Percentiles rank a stretch among this genome's conserved stretches.
phyloP scores from a whole-genome alignment of 2,113 vertebrate genomes.

The Lucifuga dentata region DNA sequence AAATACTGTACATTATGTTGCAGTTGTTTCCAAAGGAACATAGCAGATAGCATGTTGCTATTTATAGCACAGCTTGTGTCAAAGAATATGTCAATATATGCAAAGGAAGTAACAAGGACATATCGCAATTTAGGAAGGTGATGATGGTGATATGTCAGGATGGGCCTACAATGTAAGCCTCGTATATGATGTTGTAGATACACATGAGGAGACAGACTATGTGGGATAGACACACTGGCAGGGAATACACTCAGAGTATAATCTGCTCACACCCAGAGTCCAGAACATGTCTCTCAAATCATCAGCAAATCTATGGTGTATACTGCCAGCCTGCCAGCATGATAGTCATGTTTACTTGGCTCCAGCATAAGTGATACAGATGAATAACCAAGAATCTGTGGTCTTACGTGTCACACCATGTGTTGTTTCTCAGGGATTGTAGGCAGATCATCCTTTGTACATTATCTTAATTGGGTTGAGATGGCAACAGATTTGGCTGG shows the following conservation, averaged over 20 bases:
- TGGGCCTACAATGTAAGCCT: conserved; percentile 9
- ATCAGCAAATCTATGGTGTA: conserved; percentile 20
- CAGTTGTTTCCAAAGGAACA: conserved; percentile 25
- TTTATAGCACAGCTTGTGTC: conserved; percentile 62
- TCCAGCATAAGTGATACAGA: neutral
- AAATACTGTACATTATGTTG: neutral
- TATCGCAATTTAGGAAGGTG: conserved; percentile 36
- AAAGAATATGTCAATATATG: conserved; percentile 57
- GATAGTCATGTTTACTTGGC: conserved; percentile 21
- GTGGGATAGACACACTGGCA: conserved; percentile 19
- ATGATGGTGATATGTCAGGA: conserved; percentile 44
- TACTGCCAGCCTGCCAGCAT: conserved; percentile 22
- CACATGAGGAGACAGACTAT: neutral
- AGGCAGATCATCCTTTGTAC: conserved; percentile 8
- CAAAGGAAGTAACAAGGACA: conserved; percentile 49
- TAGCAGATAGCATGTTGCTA: conserved; percentile 50
- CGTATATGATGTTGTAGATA: conserved; percentile 15
- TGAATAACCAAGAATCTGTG: neutral
- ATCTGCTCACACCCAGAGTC: neutral
- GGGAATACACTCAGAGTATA: neutral
- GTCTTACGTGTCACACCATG: neutral
- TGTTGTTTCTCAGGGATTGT: neutral
- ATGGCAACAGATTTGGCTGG: conserved; percentile 8
- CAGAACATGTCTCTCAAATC: conserved; percentile 13
- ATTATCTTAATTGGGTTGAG: conserved; percentile 5